Base-by-base conservation (phyloP, 2,113 vertebrate genomes). In the Orientallactaga bullata region DNA sequence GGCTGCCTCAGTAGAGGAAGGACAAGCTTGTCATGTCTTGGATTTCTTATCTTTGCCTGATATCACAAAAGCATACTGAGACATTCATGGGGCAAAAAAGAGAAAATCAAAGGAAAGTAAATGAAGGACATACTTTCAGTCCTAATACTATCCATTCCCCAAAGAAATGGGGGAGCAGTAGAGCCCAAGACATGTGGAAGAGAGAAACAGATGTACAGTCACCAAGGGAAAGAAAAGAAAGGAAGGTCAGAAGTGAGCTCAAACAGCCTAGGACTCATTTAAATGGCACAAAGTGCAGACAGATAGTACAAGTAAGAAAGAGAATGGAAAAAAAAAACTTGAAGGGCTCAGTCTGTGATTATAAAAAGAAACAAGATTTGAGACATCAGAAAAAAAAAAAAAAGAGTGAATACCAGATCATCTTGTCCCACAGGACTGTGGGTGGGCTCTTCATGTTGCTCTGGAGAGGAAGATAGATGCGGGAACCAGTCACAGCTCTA, bases 231-330 rank as follows among this genome's bases (percentile, higher is more conserved):
- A 84, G 51, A 26, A 88, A 66, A 85, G 39, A 37, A 58, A 73
- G 55, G 5, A 21, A 26, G 1, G 28, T 18, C 12, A 18, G n/a
- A n/a, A 24, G 7, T 60, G 24, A 37, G 9, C 51, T 84, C 55
- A n/a, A 71, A 77, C 9, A 81, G 58, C 78, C 69, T 90, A 28
- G 71, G 30, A 68, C 81, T 89, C 66, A 88, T 84, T 91, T 80
- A 81, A 94, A 65, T 37, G 47, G 68, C 28, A 72, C 72, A 89
- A 60, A 77, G 68, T 23, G 87, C 65, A 85, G 77, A 91, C 18
- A 93, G 32, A 60, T 42, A 92, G 95, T 91, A 60, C 69, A 65
- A 61, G 88, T 65, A 94, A 80, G 30, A 89, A 85, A 28, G 58
- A 80, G 16, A 1, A 55, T 11, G 13, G 35, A 3, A 32, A 76